phyloP scores from a whole-genome alignment of 2,113 vertebrate genomes.

The Naja naja region DNA sequence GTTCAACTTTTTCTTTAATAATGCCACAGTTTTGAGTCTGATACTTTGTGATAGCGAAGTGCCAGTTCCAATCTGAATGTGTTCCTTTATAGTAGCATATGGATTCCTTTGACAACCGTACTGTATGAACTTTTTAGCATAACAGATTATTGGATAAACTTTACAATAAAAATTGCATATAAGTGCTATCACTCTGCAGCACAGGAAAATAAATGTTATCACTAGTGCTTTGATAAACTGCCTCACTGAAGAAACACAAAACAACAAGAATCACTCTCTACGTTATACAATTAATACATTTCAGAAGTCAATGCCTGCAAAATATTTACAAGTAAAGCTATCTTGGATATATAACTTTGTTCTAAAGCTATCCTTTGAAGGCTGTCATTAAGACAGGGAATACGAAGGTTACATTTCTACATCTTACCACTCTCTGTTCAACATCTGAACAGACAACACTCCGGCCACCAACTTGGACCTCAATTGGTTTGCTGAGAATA shows the following conservation, averaged over 20 bases:
- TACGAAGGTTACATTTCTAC: rapidly evolving
- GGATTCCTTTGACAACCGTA: background rate
- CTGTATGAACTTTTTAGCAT: background rate
- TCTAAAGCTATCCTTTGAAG: background rate
- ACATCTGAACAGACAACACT: slow-evolving; percentile 98
- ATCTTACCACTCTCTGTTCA: slow-evolving; percentile 91
- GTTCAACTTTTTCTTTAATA: background rate
- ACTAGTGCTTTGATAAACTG: background rate
- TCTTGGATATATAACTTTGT: background rate
- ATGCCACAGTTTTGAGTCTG: background rate
- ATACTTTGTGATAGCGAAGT: background rate
- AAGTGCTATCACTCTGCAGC: background rate
- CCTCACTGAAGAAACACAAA: background rate
- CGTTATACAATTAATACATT: background rate
- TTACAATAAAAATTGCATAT: background rate
- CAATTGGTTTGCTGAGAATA: slow-evolving; percentile 91
- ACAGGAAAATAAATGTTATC: background rate
- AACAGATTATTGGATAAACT: background rate
- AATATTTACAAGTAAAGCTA: background rate
- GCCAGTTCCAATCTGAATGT: background rate
- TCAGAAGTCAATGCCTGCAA: background rate
- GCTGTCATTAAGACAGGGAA: background rate
- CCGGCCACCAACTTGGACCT: slow-evolving; percentile 95
- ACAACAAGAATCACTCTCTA: background rate
- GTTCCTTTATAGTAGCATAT: background rate